These are phyloP conservation scores for Torymus tubicola DNA, from an alignment of 2,888 invertebrate genomes.

Conservation along the genomic window DNA sequence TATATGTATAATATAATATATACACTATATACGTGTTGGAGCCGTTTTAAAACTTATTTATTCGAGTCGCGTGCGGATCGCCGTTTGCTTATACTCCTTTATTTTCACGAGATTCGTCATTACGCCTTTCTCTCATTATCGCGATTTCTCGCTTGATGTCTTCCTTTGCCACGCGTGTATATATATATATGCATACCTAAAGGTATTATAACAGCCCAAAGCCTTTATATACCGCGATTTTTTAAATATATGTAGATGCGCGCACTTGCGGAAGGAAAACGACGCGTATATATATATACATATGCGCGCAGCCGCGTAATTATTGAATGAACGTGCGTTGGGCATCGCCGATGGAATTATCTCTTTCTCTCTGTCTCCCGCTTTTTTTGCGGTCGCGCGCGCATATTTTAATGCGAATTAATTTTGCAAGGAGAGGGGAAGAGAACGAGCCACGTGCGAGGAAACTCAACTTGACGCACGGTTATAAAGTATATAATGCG, in stretches of 20 bases:
- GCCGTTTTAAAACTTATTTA: conserved; percentile 24
- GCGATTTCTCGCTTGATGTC: conserved; percentile 51
- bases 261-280: background rate
- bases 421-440: background rate
- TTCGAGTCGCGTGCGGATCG: conserved; percentile 33
- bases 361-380: background rate
- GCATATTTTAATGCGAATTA: conserved; percentile 16
- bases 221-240: background rate
- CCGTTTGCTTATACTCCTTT: conserved; percentile 7
- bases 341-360: conserved; percentile 5
- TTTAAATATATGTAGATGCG: conserved; percentile 23
- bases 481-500: background rate
- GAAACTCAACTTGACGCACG: background rate
- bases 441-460: background rate
- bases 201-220: too few species aligned
- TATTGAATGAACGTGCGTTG: conserved; percentile 20
- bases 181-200: too few species aligned
- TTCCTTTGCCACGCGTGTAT: background rate
- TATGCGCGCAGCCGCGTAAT: background rate
- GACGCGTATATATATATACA: too few species aligned
- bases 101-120: conserved; percentile 34
- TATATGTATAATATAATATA: too few species aligned
- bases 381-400: background rate
- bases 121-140: conserved; percentile 53
- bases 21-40: background rate